Evolutionary conservation across 2,797 vertebrate species (phyloP).

Genomic region (Syndactyla subalaris): DNA sequence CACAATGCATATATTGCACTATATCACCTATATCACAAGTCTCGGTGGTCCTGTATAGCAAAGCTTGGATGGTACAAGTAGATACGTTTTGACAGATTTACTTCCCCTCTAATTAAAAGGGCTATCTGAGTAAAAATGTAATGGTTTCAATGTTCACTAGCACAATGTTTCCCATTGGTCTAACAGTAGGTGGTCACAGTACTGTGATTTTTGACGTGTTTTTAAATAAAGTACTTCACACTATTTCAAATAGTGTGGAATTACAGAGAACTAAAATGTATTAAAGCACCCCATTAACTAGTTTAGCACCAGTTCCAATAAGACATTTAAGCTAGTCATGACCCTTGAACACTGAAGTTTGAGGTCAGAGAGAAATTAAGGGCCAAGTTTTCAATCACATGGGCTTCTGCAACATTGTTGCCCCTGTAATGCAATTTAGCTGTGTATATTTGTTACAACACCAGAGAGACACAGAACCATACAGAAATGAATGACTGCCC

Average conservation of each 20-base stretch:
- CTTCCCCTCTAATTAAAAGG: neutral
- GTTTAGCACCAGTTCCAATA: slow-evolving; percentile 50
- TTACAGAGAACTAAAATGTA: neutral
- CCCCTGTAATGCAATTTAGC: neutral
- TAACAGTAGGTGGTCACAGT: neutral
- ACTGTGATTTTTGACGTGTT: neutral
- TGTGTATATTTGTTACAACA: neutral
- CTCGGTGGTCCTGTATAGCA: neutral
- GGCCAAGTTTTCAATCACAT: neutral
- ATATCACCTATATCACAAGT: neutral
- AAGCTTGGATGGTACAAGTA: neutral
- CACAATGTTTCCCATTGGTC: neutral
- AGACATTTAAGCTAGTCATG: neutral
- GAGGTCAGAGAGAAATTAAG: neutral
- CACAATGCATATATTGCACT: neutral
- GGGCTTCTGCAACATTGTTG: neutral
- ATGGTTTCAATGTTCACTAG: neutral
- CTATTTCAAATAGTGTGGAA: neutral
- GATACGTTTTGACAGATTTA: neutral
- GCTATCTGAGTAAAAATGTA: neutral
- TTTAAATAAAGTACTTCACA: neutral
- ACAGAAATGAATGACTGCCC: neutral
- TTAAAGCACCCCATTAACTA: slow-evolving; percentile 44
- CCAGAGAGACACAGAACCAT: neutral
- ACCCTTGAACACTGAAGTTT: neutral